Base-by-base conservation (phyloP, 2,113 vertebrate genomes). In the Vimba vimba region DNA sequence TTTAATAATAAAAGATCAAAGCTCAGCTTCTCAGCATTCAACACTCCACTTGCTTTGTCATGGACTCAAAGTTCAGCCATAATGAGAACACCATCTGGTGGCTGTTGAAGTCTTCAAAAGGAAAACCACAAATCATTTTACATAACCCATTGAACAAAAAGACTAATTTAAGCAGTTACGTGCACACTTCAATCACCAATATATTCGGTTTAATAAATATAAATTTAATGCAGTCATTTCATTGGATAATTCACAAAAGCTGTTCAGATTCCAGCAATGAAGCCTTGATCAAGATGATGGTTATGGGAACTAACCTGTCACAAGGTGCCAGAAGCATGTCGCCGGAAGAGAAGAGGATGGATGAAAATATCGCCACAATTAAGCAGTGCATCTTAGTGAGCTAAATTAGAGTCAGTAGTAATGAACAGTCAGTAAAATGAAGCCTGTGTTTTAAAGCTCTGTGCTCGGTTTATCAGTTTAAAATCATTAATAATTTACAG, bases 251-350 rank as follows among this genome's bases (percentile, higher is more conserved):
- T 60, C 9, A 59, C 6, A 75, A 45, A 62, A 71, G 1, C 27
- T 55, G 27, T 33, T 55, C 6, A 71, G 9, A 55, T 21, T 68
- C 3, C 15, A 47, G 10, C 27, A n/a, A 21, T 12, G 9, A 45
- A 47, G 10, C 3, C 50, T 43, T 17, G 15, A 25, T 15, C 33
- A 47, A 7, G 2, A n/a, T 43, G 3, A 10, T 21, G 25, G 21
- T 12, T 23, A 21, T 15, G 17, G 27, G 17, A 73, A 30, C 91
- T 90, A 82, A 95, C 94, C 93, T 93, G 91, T 94, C 89, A 88
- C 94, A 94, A 0, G 93, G 92, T 1, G 90, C 90, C 1, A 86
- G 90, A 8, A 84, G 12, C 7, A 27, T 68, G 30, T 52, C 9
- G 5, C 71, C 77, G 6, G 39, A 82, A 10, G 30, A 39, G 45